Evolutionary conservation across 2,113 vertebrate species (phyloP).

Genomic region (Danio rerio): DNA sequence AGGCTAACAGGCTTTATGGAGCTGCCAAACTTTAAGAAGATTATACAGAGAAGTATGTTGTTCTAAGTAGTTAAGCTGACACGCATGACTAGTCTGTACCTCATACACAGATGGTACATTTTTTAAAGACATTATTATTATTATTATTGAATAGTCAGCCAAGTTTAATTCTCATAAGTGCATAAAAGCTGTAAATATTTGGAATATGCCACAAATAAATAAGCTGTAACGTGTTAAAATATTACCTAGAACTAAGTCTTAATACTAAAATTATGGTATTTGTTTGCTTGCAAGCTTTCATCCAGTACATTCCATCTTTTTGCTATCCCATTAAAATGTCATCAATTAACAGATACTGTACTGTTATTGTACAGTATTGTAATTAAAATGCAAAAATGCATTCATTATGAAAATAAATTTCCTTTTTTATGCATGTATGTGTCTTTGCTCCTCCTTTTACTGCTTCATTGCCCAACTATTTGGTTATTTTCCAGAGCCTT

Average conservation of each 20-base stretch:
- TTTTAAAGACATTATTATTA: slow-evolving; percentile 41
- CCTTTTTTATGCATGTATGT: neutral
- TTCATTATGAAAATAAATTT: slow-evolving; percentile 23
- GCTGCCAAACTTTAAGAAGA: slow-evolving; percentile 48
- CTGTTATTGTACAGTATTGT: neutral
- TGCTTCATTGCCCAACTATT: slow-evolving; percentile 29
- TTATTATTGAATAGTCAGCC: slow-evolving; percentile 1
- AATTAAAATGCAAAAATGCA: slow-evolving; percentile 1
- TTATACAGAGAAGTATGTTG: slow-evolving; percentile 68
- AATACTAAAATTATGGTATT: neutral
- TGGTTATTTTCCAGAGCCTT: slow-evolving; percentile 74
- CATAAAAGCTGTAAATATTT: slow-evolving; percentile 24
- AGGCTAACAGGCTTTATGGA: neutral
- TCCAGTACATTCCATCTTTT: neutral
- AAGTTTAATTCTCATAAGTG: slow-evolving; percentile 6
- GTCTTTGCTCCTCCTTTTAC: neutral
- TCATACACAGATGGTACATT: slow-evolving; percentile 50
- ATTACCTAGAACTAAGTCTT: neutral
- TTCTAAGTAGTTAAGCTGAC: slow-evolving; percentile 69
- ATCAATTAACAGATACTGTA: neutral
- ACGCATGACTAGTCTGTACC: slow-evolving; percentile 69
- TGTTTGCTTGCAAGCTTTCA: slow-evolving; percentile 6
- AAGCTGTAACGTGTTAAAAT: neutral
- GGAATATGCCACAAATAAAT: neutral
- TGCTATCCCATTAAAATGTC: neutral